Conservation (phyloP, 2,888 invertebrate genomes). For the Orthonevra nobilis region DNA sequence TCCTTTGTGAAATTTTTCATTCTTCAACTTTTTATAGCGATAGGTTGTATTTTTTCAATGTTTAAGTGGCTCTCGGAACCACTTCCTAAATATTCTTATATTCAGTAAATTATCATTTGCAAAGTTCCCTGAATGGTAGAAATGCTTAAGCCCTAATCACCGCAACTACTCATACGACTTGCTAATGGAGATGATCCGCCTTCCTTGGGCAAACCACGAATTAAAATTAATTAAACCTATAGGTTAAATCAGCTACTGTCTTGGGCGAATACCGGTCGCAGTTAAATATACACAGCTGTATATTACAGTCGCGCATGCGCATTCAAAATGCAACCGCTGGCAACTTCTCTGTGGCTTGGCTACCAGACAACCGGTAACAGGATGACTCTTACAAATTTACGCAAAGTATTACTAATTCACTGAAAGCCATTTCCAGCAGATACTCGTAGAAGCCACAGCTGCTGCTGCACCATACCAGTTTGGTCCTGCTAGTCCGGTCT, state of each 20-base stretch:
- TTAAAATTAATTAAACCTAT: constrained; percentile 47
- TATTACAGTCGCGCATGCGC: constrained; percentile 27
- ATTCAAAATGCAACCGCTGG: constrained; percentile 32
- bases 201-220: constrained; percentile 13
- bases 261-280: constrained; percentile 35
- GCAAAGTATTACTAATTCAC: constrained; percentile 49
- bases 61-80: too few species aligned
- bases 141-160: too few species aligned
- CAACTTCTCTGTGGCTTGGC: constrained; percentile 5
- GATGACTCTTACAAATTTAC: constrained; percentile 59
- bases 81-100: too few species aligned
- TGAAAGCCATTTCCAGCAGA: constrained; percentile 16
- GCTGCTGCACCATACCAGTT: constrained; percentile 13
- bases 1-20: too few species aligned
- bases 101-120: too few species aligned
- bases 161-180: too few species aligned
- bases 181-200: too few species aligned
- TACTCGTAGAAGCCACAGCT: constrained; percentile 11
- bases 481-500: constrained; percentile 51
- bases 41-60: too few species aligned
- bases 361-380: constrained; percentile 59
- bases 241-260: constrained; percentile 40
- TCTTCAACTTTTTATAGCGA: too few species aligned
- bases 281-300: constrained; percentile 41
- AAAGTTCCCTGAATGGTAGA: too few species aligned